Base-by-base conservation (phyloP, 1,140 invertebrate species). In the Heterodera carotae region DNA sequence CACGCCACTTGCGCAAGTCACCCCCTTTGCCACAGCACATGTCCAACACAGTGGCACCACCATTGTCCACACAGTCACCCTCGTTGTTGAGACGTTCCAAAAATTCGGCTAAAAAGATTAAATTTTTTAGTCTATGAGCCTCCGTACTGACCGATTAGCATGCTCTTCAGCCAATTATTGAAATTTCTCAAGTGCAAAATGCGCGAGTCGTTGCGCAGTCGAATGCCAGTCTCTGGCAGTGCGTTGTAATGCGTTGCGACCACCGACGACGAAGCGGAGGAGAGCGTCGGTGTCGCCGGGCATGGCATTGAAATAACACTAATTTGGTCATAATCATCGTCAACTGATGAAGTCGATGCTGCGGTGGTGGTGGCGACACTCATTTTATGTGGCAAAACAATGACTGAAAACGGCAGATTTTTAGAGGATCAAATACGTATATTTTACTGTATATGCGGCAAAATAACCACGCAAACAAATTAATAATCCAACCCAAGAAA, bases 111-210 rank as follows among this genome's bases (percentile, higher is more conserved):
- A 80, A 73, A 75, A 82, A 71, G 18, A 12, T 69, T 31, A 69
- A 69, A 69, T 4, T 25, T 25, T 12, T 39, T 15, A 2, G 22
- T 27, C 48, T 34, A 12, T 43, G 39, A 8, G 39, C 39, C 39
- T 10, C 27, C 39, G 34, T 2, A 34, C 77, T 56, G 71, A 92
- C 91, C 91, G 83, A 99, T 97, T 0, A 97, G 89, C 89, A 95
- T 93, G 88, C 93, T 93, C 90, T 99, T 99, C 10, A 97, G 92
- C 96, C 96, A 99, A 89, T 99, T 99, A 88, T 99, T 98, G 86
- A 98, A 97, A 89, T 97, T 98, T 80, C 97, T 91, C 89, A 98
- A 91, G 85, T 93, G 92, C 84, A 94, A 93, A 80, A 99, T 98
- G 31, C 93, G 91, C 59, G 95, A 97, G 84, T 94, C 91, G 78